phyloP scores from a whole-genome alignment of 2,797 vertebrate genomes.

The Paguma larvata region DNA sequence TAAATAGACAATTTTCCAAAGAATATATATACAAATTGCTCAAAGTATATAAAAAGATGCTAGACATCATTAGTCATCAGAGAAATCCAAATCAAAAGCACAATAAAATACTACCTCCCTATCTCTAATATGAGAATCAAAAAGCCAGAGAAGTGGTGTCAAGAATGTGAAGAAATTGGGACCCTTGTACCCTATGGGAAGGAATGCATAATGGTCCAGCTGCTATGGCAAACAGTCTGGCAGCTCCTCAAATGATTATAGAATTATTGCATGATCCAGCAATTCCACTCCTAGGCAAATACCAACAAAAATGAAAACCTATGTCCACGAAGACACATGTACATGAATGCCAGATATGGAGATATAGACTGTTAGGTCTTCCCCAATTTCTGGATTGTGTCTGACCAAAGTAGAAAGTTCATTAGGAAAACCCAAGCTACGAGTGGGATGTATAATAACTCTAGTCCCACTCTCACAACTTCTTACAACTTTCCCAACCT shows the following conservation, averaged over 20 bases:
- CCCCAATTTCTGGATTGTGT: background rate
- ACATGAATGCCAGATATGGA: background rate
- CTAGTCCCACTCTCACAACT: background rate
- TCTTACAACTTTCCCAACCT: background rate
- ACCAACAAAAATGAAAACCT: constrained; percentile 10
- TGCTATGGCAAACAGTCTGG: constrained; percentile 16
- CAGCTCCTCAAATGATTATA: background rate
- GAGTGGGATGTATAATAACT: background rate
- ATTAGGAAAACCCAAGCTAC: background rate
- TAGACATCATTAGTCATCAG: constrained; percentile 8
- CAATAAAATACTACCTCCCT: background rate
- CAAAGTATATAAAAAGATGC: background rate
- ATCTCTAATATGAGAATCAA: background rate
- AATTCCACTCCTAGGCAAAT: background rate
- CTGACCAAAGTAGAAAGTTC: background rate
- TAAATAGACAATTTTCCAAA: background rate
- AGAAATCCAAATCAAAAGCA: background rate
- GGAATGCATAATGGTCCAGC: background rate
- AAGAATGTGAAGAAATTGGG: background rate
- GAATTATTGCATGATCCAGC: background rate
- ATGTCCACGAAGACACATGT: background rate
- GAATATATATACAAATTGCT: background rate
- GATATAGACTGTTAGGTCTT: background rate
- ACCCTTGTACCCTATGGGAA: background rate
- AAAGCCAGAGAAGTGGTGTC: background rate